A percentile compares a stretch with the other conserved stretches of the same genome.
Conservation (phyloP, 1,140 invertebrate genomes). For the Halyomorpha halys region DNA sequence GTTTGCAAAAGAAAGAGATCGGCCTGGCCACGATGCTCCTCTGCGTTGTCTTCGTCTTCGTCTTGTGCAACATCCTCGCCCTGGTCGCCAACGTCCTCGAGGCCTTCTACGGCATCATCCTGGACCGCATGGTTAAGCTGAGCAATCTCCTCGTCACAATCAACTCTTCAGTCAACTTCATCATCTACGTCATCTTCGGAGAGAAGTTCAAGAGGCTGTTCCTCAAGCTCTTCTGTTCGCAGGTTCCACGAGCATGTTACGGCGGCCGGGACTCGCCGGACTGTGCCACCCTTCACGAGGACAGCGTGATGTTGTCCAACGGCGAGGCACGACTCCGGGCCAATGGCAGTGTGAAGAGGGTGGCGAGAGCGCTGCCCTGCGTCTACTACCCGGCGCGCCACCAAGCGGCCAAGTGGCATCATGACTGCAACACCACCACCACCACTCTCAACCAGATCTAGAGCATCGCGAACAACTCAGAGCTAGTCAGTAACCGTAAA, state of each 20-base stretch:
- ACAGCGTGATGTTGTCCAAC: conserved; percentile 62
- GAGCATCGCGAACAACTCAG: too few relatives aligned
- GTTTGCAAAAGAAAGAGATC: conserved; percentile 74
- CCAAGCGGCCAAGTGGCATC: conserved; percentile 1
- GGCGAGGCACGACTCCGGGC: conserved; percentile 42
- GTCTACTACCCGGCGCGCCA: conserved; percentile 50
- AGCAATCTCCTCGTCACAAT: conserved; percentile 90
- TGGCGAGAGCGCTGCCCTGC: conserved; percentile 41
- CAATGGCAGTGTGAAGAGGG: conserved; percentile 29
- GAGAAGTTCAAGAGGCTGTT: conserved; percentile 90
- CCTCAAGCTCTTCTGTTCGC: conserved; percentile 72
- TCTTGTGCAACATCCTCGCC: conserved; percentile 83
- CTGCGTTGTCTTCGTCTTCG: conserved; percentile 87
- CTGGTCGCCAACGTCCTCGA: conserved; percentile 81
- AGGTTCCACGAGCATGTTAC: conserved; percentile 42
- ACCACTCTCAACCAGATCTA: conserved; percentile 24
- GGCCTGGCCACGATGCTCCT: conserved; percentile 89
- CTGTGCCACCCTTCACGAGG: conserved; percentile 57
- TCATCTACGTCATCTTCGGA: conserved; percentile 94
- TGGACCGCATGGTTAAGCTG: conserved; percentile 68
- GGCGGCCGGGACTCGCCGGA: conserved; percentile 55
- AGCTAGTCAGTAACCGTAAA: too few relatives aligned
- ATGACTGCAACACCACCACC: conserved; percentile 23
- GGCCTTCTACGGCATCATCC: conserved; percentile 53
- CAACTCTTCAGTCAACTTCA: conserved; percentile 93